Evolutionary conservation across 64 coral and sea anemone genomes (phyloP).

Genomic region (Pocillopora verrucosa): DNA sequence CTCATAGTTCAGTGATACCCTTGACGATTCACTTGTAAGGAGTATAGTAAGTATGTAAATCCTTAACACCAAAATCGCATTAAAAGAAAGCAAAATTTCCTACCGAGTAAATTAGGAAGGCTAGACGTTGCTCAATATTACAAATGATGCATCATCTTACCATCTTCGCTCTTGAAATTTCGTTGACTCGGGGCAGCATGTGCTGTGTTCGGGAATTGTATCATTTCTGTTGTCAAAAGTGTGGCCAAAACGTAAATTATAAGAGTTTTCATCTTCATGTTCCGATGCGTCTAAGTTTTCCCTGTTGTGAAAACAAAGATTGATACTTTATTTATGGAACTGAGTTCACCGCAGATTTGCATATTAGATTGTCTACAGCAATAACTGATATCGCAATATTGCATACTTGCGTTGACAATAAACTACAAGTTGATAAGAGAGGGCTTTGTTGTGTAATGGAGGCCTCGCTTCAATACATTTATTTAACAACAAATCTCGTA

Average conservation of each 20-base stretch:
- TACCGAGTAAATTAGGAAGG: neutral
- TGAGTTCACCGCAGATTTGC: constrained; percentile 22
- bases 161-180: neutral
- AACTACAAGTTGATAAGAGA: neutral
- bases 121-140: neutral
- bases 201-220: neutral
- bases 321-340: constrained; percentile 19
- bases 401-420: neutral
- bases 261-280: neutral
- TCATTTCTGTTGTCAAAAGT: neutral
- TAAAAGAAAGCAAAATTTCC: neutral
- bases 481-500: neutral
- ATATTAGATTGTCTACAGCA: constrained; percentile 11
- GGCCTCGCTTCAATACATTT: neutral
- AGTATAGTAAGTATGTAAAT: too few relatives aligned
- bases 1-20: too few relatives aligned
- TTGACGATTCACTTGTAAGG: too few relatives aligned
- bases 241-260: neutral
- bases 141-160: neutral
- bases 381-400: constrained; percentile 35
- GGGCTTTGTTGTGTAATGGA: neutral
- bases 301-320: neutral
- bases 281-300: neutral
- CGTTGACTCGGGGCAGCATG: neutral
- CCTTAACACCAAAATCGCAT: neutral